Base-by-base conservation (phyloP, 2,888 invertebrate genomes). In the Lysandra coridon region DNA sequence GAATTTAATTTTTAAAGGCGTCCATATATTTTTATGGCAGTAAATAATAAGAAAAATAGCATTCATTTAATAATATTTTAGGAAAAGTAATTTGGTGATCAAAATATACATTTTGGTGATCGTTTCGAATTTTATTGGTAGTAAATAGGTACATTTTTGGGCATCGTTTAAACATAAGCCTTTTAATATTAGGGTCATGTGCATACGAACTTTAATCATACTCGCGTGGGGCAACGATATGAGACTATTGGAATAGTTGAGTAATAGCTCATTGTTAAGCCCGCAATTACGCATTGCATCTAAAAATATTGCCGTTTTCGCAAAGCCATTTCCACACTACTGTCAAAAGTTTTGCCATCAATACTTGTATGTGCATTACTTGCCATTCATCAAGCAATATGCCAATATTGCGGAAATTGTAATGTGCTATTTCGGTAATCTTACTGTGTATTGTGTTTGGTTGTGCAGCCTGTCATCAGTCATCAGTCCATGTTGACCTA, bases 331-430 rank as follows among this genome's bases (percentile, higher is more conserved):
- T 75, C 75, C 23, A 57, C 53, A 76, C n/a, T 14, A 53, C 30
- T 76, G 33, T 57, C 53, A 53, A 49, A 44, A 53, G 57, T 76
- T 75, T 75, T 53, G 76, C 76, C 76, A 76, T 76, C 76, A 57
- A 3, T 57, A 17, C 44, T 74, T 57, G 10, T 44, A 75, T 23
- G 49, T 75, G 49, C 75, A 75, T 53, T 44, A 30, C 53, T 14
- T 44, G 30, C 64, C 33, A 37, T 33, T 69, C 14, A 14, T 5
- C 33, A 33, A 5, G 69, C 69, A 69, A 69, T 69, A 37, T 69
- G 33, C 33, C 69, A 69, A 69, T 69, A 33, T 69, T 69, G 33
- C 33, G 69, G 14, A 69, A 69, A 69, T 37, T 14, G 14, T 69
- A 69, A 37, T 37, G 33, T 69, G 69, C 12, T 64, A 64, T 69